Base-by-base conservation (phyloP, 2,888 invertebrate species). In the Troides helena region DNA sequence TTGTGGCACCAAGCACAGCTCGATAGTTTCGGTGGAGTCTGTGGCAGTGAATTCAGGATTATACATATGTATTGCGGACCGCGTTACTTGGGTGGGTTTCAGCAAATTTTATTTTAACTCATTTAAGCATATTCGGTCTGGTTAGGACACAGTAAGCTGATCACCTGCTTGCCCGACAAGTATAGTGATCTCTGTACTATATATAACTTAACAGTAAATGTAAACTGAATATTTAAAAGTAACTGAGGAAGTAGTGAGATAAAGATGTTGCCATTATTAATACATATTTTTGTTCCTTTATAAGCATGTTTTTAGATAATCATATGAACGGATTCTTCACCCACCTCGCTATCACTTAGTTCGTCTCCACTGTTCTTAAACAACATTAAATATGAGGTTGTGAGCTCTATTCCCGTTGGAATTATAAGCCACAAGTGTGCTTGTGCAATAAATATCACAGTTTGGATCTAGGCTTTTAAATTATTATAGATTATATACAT, bases 401-500 rank as follows among this genome's bases (percentile, higher is more conserved):
- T 93, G 93, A 93, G 91, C 92, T 92, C 91, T 91, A 87, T 92
- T 90, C 90, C 89, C 87, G 78, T 89, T 90, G 92, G 92, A 90
- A 89, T 87, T 85, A 82, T 86, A 91, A 93, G 93, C 92, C 92
- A 92, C 93, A 88, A 86, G 90, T 90, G 93, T 93, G 93, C 93
- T 93, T 93, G 93, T 93, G 93, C 93, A 93, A 93, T 93, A 93
- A 91, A 92, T 93, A 93, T 93, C 93, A 93, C 93, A 90, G 91
- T 93, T 93, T 92, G 92, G 92, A 88, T 92, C 88, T 93, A 93
- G 93, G 93, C 93, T 93, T 93, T 92, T 92, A 93, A 93, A 93
- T 93, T 93, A 92, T 90, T 91, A 93, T 93, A 93, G 93, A 93
- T 93, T 93, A 94, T 94, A 94, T 94, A 93, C 93, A 93, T 93